phyloP scores from a whole-genome alignment of 2,888 invertebrate genomes.

The Ernsta delagoae region DNA sequence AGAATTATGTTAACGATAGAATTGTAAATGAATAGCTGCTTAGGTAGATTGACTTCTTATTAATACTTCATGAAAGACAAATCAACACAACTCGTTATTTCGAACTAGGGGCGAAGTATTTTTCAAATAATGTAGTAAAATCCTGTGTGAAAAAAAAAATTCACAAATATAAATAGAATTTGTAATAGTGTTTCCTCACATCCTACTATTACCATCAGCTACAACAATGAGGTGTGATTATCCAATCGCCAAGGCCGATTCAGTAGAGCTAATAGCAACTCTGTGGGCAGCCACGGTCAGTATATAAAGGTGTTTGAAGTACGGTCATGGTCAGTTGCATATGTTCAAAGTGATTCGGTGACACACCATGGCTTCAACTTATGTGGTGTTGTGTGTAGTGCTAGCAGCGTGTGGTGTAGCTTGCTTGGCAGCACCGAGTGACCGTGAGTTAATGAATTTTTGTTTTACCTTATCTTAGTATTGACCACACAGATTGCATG shows the following conservation, averaged over 20 bases:
- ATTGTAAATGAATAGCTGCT: too few species aligned
- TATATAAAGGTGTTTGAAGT: conserved; percentile 70
- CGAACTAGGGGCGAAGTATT: too few species aligned
- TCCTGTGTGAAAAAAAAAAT: too few species aligned
- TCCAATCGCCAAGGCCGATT: conserved; percentile 71
- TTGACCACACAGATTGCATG: too few species aligned
- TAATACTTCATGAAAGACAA: too few species aligned
- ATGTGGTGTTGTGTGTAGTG: conserved; percentile 62
- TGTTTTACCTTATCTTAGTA: too few species aligned
- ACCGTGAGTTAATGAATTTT: conserved; percentile 61
- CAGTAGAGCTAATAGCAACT: conserved; percentile 64
- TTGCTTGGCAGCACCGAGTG: conserved; percentile 59
- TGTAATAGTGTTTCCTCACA: neutral
- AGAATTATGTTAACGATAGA: neutral
- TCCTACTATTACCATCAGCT: conserved; percentile 26
- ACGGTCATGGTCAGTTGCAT: conserved; percentile 45
- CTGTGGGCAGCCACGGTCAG: conserved; percentile 72
- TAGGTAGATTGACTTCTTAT: too few species aligned
- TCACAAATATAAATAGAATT: neutral
- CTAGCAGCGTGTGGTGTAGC: conserved; percentile 52
- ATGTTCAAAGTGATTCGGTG: conserved; percentile 52
- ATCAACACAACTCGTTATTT: too few species aligned
- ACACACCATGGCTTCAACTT: conserved; percentile 59
- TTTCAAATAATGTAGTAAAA: too few species aligned
- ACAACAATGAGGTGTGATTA: conserved; percentile 54